Evolutionary conservation across 2,797 vertebrate genomes (phyloP).

Genomic region (Sebastes trivittatus): DNA sequence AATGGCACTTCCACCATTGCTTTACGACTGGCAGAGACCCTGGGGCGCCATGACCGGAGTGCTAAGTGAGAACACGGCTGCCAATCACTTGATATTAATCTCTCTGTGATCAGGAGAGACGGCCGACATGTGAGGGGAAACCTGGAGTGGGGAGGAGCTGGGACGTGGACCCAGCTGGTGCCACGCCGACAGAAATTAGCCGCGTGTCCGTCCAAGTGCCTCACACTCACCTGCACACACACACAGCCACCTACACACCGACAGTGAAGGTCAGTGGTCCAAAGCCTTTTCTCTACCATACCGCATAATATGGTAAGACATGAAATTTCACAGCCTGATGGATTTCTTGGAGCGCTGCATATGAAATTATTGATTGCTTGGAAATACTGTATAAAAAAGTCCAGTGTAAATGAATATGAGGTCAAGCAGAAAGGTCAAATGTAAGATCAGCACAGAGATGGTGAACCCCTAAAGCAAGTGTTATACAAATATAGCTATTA

Average conservation of each 20-base stretch:
- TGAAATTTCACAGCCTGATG: not conserved
- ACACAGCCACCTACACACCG: constrained; percentile 11
- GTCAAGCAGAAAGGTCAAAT: not conserved
- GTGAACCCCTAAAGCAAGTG: not conserved
- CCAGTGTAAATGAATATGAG: not conserved
- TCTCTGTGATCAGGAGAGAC: constrained; percentile 49
- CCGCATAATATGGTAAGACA: not conserved
- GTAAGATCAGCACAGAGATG: not conserved
- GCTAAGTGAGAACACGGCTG: constrained; percentile 64
- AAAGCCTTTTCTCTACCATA: not conserved
- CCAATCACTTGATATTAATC: constrained; percentile 74
- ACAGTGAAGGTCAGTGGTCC: constrained; percentile 38
- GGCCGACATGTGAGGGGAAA: constrained; percentile 14
- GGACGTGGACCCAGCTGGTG: constrained; percentile 53
- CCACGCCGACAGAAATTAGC: constrained; percentile 45
- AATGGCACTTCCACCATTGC: constrained; percentile 61
- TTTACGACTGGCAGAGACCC: constrained; percentile 66
- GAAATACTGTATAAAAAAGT: constrained; percentile 18
- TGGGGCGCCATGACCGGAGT: constrained; percentile 57
- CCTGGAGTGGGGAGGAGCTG: constrained; percentile 11
- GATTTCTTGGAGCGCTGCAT: not conserved
- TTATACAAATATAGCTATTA: not conserved
- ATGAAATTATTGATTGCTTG: constrained; percentile 16
- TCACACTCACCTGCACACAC: constrained; percentile 21
- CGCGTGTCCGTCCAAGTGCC: not conserved